These are phyloP conservation scores for Orycteropus afer DNA, from an alignment of 2,113 vertebrate species.

Conservation along the genomic window DNA sequence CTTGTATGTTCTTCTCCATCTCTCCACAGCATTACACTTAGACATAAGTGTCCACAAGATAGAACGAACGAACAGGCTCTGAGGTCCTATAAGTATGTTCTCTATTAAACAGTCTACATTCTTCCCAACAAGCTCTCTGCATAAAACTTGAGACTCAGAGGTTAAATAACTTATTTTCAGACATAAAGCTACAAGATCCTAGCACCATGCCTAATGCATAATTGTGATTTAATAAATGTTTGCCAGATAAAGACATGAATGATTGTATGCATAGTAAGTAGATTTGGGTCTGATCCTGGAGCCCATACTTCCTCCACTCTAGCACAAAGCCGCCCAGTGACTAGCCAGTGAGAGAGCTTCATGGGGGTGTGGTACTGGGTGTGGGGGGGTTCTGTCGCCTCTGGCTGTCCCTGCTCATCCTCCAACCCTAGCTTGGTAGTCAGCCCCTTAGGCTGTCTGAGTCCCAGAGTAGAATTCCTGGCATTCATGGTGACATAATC, in stretches of 20 bases:
- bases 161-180: background rate
- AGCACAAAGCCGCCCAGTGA: background rate
- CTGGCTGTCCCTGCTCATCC: background rate
- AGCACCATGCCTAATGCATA: background rate
- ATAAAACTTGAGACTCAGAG: background rate
- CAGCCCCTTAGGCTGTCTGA: background rate
- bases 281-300: background rate
- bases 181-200: background rate
- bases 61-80: background rate
- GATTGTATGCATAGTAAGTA: background rate
- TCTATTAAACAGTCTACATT: background rate
- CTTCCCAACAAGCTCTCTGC: background rate
- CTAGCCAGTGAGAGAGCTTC: background rate
- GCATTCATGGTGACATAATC: background rate
- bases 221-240: background rate
- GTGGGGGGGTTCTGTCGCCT: background rate
- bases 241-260: background rate
- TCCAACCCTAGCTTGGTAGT: background rate
- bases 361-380: fast-evolving
- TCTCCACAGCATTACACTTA: background rate
- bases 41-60: background rate
- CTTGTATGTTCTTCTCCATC: background rate
- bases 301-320: background rate
- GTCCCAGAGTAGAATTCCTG: background rate
- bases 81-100: background rate